These are phyloP conservation scores for Cyphomyrmex costatus DNA, from an alignment of 1,140 invertebrate genomes.

Conservation along the genomic window DNA sequence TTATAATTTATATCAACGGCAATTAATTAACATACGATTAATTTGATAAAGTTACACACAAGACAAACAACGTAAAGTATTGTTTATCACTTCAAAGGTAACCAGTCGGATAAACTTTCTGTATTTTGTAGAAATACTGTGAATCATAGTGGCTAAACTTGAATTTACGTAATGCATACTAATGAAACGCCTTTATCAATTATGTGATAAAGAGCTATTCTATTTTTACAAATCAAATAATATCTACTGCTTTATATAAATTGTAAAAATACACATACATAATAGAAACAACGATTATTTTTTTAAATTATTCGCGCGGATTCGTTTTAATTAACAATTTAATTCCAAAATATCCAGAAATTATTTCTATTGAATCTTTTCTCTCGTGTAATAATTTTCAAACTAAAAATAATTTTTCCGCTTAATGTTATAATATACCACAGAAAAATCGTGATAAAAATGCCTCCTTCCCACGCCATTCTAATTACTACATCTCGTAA, in stretches of 20 bases:
- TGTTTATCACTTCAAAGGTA: neutral
- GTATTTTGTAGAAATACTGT: neutral
- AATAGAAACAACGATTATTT: neutral
- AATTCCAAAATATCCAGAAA: conserved; percentile 9
- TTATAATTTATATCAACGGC: neutral
- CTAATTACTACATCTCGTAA: conserved; percentile 11
- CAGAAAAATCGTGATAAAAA: conserved; percentile 40
- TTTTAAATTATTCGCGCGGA: neutral
- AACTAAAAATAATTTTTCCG: conserved; percentile 27
- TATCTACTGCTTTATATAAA: neutral
- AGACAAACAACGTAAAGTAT: neutral
- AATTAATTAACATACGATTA: neutral
- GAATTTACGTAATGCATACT: neutral
- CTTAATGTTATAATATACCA: neutral
- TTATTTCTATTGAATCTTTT: conserved; percentile 25
- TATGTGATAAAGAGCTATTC: neutral
- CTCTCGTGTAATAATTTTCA: conserved; percentile 6
- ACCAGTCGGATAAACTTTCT: neutral
- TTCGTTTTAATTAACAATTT: conserved; percentile 22
- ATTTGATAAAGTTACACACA: neutral
- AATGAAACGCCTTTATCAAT: neutral
- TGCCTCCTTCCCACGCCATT: conserved; percentile 12
- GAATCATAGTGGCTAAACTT: neutral
- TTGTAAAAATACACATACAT: neutral
- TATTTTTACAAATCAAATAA: conserved; percentile 10